phyloP scores from a whole-genome alignment of 2,797 vertebrate genomes.

The Phalanger gymnotis region DNA sequence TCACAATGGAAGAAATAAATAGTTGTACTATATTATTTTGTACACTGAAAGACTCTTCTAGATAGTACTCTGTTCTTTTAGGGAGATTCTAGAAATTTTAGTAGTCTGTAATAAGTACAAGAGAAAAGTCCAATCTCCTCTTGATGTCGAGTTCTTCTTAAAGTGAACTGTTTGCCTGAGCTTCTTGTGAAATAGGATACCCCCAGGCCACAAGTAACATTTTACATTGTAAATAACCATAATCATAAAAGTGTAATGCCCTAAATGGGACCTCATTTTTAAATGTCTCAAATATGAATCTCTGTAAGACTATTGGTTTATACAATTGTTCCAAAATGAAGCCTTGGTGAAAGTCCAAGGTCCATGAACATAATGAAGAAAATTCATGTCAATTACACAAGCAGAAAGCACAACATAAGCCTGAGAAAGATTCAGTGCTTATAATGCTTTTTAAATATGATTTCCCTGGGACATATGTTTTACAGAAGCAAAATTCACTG shows the following conservation, averaged over 20 bases:
- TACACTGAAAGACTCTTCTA: not conserved
- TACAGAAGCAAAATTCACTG: not conserved
- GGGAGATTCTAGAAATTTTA: not conserved
- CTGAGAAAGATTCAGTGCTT: not conserved
- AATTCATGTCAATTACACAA: not conserved
- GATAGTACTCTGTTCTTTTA: not conserved
- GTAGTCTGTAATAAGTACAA: not conserved
- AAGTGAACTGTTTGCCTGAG: not conserved
- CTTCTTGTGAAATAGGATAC: not conserved
- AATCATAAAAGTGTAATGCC: not conserved
- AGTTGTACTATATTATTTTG: not conserved
- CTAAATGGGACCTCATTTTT: not conserved
- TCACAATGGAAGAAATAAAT: not conserved
- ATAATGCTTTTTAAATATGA: not conserved
- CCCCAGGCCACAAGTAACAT: not conserved
- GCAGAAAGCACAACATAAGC: not conserved
- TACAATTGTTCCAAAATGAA: not conserved
- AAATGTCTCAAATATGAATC: not conserved
- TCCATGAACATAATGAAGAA: not conserved
- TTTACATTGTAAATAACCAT: not conserved
- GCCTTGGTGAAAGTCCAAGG: not conserved
- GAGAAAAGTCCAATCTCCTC: not conserved
- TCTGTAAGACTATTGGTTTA: not conserved
- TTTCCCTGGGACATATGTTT: not conserved
- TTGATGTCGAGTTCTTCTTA: not conserved